A percentile compares a stretch with the other conserved stretches of the same genome.
Conservation (phyloP, 2,797 vertebrate species). For the Neomorphus geoffroyi region DNA sequence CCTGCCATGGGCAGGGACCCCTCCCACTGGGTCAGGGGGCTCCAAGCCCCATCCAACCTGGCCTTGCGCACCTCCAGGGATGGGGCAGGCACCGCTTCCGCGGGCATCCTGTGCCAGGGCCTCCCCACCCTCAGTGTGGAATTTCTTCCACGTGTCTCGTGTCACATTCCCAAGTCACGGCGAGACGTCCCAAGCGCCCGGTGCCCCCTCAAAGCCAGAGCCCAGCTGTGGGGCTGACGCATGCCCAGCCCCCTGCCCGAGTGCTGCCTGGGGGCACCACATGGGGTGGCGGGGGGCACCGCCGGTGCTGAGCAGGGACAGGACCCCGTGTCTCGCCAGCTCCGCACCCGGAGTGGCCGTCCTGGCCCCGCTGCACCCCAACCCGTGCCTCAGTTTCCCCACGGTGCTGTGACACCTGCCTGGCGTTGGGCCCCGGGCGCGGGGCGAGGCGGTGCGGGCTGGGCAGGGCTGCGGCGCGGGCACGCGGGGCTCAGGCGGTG, state of each 20-base stretch:
- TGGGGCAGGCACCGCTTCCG: too few species aligned
- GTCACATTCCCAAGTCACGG: rapidly evolving
- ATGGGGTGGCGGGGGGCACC: rapidly evolving
- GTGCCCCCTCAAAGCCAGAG: background rate
- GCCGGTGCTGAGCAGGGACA: rapidly evolving
- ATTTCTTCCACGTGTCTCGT: too few species aligned
- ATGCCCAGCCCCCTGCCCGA: background rate
- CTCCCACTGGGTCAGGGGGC: too few species aligned
- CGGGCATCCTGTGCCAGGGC: too few species aligned
- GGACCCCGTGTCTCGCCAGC: background rate
- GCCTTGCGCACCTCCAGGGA: too few species aligned
- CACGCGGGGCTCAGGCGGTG: background rate
- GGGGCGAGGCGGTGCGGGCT: constrained; percentile 15
- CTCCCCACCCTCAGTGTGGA: too few species aligned
- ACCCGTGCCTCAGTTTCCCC: background rate
- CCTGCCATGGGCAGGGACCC: too few species aligned
- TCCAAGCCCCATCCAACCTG: too few species aligned
- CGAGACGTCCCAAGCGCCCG: too few species aligned
- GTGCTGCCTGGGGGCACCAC: rapidly evolving
- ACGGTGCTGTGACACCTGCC: background rate
- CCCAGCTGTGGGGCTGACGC: background rate
- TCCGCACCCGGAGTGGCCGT: rapidly evolving
- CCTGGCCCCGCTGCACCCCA: rapidly evolving
- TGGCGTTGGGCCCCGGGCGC: background rate
- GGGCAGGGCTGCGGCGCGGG: constrained; percentile 33